Percentiles rank a stretch among this genome's conserved stretches.
phyloP scores from a whole-genome alignment of 2,888 invertebrate species.

The Plebejus melissa region DNA sequence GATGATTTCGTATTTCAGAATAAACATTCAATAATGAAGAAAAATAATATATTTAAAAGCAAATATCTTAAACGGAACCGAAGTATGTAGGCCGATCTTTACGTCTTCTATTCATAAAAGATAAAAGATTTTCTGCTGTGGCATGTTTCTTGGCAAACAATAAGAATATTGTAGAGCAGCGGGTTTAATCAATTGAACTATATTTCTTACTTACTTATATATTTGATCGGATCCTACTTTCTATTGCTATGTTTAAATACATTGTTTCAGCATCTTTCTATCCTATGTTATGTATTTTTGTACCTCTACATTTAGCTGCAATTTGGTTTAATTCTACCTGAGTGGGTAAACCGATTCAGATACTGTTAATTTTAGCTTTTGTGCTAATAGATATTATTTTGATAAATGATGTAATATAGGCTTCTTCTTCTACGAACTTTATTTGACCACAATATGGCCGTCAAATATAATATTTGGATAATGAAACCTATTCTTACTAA shows the following conservation, averaged over 20 bases:
- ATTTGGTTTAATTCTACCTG: neutral
- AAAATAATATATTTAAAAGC: neutral
- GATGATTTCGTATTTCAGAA: neutral
- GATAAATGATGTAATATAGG: too few species aligned
- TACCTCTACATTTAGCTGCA: neutral
- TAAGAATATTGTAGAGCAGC: neutral
- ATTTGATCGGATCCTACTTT: neutral
- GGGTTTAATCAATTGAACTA: slow-evolving; percentile 7
- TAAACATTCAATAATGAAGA: neutral
- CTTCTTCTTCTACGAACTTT: too few species aligned
- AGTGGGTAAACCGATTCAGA: too few species aligned
- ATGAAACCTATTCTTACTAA: neutral
- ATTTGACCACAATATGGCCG: too few species aligned
- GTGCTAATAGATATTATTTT: too few species aligned
- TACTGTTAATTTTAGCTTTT: too few species aligned
- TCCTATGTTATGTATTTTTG: neutral
- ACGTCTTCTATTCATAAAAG: slow-evolving; percentile 5
- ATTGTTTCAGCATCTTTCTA: neutral
- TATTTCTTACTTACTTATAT: neutral
- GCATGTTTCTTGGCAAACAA: slow-evolving; percentile 16
- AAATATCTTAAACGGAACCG: slow-evolving; percentile 9
- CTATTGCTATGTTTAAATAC: neutral
- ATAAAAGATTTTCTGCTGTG: slow-evolving; percentile 12
- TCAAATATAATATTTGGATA: too few species aligned
- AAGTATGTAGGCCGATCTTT: slow-evolving; percentile 16